Evolutionary conservation across 1,140 invertebrate species (phyloP), one percentile per base, ranked within the genome.

Genomic region (Drosophila sproati): DNA sequence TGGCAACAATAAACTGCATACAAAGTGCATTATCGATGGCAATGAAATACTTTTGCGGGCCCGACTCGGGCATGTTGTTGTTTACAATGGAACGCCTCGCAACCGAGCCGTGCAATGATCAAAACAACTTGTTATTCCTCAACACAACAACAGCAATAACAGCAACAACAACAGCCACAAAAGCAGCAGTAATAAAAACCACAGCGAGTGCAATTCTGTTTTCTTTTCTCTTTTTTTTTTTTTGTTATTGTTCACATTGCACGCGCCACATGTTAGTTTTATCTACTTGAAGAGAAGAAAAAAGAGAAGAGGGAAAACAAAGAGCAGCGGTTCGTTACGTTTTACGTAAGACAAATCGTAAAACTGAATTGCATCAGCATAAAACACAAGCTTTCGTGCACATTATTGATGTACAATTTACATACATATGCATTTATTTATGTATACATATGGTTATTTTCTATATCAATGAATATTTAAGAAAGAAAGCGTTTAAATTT

Each of bases 71-170:
- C 32, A 45, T 62, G 31, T 55, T 63, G 37, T 70, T 64, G 52
- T 86, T 88, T 77, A 82, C 80, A 55, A 67, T 43, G n/a, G 10
- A 72, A 68, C 62, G 67, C 72, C 29, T 69, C 56, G 66, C 71
- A 82, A 47, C 70, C 77, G 71, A 70, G 29, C 39, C 70, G 41
- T 67, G 62, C 73, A 68, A 77, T 39, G 78, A 82, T 85, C 85
- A 88, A 89, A 88, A 88, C 85, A 88, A 88, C 80, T 88, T 88
- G 85, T 88, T 88, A 85, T 88, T 88, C 74, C 69, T 54, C 66
- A 82, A 77, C 29, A 66, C 63, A 55, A 34, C 68, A 66, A 43
- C 43, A 66, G 69, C 47, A 64, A 50, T 64, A 71, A 68, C 56
- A 66, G 61, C 59, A 66, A 72, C 47, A 68, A 50, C 70, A 71